These are phyloP conservation scores for Empidonax alnorum DNA, from an alignment of 2,113 vertebrate genomes.

Conservation along the genomic window DNA sequence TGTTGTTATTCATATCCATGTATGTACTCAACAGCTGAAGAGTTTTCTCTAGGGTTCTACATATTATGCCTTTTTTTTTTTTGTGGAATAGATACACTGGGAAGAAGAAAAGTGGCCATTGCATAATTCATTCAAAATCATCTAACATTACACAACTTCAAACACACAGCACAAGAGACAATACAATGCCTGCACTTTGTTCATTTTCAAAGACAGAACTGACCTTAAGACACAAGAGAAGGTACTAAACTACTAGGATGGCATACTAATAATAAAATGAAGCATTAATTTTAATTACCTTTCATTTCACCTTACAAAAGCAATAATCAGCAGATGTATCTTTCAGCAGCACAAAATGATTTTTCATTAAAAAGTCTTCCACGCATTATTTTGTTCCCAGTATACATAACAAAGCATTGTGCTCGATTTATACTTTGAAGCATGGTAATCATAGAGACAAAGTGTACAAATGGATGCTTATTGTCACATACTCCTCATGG, in stretches of 20 bases:
- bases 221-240: not conserved
- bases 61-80: not conserved
- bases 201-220: not conserved
- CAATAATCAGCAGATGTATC: not conserved
- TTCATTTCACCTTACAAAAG: slow-evolving; percentile 40
- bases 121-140: not conserved
- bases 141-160: not conserved
- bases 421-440: not conserved
- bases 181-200: not conserved
- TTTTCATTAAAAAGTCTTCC: not conserved
- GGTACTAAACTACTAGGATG: not conserved
- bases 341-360: slow-evolving; percentile 13
- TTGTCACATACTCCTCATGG: not conserved
- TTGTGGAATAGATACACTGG: not conserved
- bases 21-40: not conserved
- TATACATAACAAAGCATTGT: not conserved
- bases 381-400: not conserved
- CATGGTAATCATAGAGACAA: not conserved
- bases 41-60: not conserved
- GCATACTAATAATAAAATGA: not conserved
- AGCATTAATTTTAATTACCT: not conserved
- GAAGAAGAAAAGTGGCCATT: not conserved
- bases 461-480: not conserved
- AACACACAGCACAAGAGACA: not conserved
- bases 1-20: not conserved